Evolutionary conservation across 2,797 vertebrate species (phyloP), one percentile per base, ranked within the genome.

Genomic region (Halcyon smyrnensis): DNA sequence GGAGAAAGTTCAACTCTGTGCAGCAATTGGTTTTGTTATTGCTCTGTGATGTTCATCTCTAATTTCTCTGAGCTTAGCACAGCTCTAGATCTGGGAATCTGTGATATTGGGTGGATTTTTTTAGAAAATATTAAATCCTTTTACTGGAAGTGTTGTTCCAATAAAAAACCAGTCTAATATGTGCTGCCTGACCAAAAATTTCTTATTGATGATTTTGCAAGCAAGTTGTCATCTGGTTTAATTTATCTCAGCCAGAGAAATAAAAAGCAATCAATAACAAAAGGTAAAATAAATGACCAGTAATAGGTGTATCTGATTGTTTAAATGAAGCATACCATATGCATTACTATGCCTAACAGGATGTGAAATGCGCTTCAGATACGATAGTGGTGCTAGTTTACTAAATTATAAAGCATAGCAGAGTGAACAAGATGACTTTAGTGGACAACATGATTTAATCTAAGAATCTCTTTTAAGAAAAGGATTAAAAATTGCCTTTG

Each of bases 311-410:
- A 98, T 96, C 89, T 90, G 93, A 98, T 98, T 97, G 90, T 97
- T 97, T 98, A 98, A 98, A 97, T 98, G 98, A 98, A 98, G 98
- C 97, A 93, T 97, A 95, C 87, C 87, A 53, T 97, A 95, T 95
- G 96, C 93, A 95, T 98, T 98, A 98, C 98, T 98, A 96, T 92
- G 98, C 97, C 96, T 98, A 98, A 98, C 97, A 84, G 64, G 97
- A 96, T 86, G 90, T 97, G 96, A 98, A 98, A 98, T 98, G 85
- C 88, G 95, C 87, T 94, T 92, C 90, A 95, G 79, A 95, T 93
- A 67, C 56, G 73, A 97, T 63, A 88, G 93, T 97, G 96, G 95
- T 97, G 91, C 90, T 97, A 89, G 96, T 97, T 98, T 97, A 75
- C 89, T 93, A 69, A 94, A 97, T 97, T 96, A 87, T 9, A 77